phyloP scores from a whole-genome alignment of 2,888 invertebrate species.

The Caenorhabditis sulstoni region DNA sequence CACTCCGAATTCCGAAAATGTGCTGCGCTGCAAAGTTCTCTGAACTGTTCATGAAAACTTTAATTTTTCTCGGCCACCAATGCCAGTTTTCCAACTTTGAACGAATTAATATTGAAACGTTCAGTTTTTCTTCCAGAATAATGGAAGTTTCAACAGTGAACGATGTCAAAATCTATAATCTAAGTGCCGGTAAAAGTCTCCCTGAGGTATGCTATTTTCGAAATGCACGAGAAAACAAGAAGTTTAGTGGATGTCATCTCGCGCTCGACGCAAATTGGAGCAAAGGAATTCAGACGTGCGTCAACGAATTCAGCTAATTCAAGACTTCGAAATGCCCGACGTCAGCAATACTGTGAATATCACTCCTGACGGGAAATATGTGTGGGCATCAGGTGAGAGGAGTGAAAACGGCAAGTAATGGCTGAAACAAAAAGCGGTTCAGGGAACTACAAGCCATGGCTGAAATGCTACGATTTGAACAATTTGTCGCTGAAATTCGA shows the following conservation, averaged over 20 bases:
- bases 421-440: conserved; percentile 18
- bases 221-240: too few relatives aligned
- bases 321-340: conserved; percentile 98
- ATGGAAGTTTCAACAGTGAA: conserved; percentile 84
- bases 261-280: conserved; percentile 81
- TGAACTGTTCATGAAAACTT: too few relatives aligned
- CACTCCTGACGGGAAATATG: conserved; percentile 92
- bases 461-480: conserved; percentile 96
- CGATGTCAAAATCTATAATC: conserved; percentile 97
- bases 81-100: too few relatives aligned
- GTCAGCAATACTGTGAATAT: conserved; percentile 90
- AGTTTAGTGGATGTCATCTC: conserved; percentile 82
- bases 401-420: background rate
- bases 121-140: background rate
- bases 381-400: conserved; percentile 89
- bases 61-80: too few relatives aligned
- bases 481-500: conserved; percentile 98
- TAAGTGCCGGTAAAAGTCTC: conserved; percentile 95
- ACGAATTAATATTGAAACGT: too few relatives aligned
- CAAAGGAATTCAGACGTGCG: conserved; percentile 86
- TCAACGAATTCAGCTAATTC: conserved; percentile 93
- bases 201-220: conserved; percentile 87
- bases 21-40: too few relatives aligned
- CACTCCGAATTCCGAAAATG: too few relatives aligned
- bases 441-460: conserved; percentile 91